Evolutionary conservation across 2,113 vertebrate species (phyloP), one percentile per base, ranked within the genome.

Genomic region (Meles meles): DNA sequence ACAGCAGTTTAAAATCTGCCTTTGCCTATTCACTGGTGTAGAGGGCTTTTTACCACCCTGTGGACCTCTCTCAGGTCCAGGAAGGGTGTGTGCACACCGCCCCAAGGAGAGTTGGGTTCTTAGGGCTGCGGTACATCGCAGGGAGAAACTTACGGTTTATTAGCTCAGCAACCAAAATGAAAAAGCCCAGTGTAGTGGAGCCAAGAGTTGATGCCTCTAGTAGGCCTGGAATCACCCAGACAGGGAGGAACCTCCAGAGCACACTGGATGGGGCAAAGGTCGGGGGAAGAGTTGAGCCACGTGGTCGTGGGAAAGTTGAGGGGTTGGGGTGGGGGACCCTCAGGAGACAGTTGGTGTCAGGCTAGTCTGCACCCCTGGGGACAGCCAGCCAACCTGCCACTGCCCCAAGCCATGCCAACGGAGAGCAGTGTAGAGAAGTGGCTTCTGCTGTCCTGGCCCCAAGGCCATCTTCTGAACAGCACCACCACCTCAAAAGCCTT

Each of bases 11-110:
- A 6, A 7, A 63, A 37, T 71, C 5, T 23, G 29, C 49, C 85
- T 34, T 81, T 69, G 34, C 92, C 52, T 61, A 0, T n/a, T 92
- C 34, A 11, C 0, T 61, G 49, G 49, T 31, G n/a, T 37, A 25
- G 57, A 27, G 47, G 27, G 29, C 15, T 82, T 57, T 18, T n/a
- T 17, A 37, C 67, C 1, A 10, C 55, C 57, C 34, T 27, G 18
- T 0, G 6, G 34, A 63, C 9, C 39, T 23, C 39, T 81, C 29
- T 31, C 20, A 42, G 67, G 20, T 55, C n/a, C 6, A 42, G 42
- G 42, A 59, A n/a, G 65, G 55, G 29, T 18, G 14, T 71, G 2
- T 7, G 7, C 61, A 11, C 0, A 21, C 0, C 0, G 11, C 23
- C 5, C 27, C 31, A 61, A 69, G 27, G 55, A 71, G 85, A 71